A percentile compares a stretch with the other conserved stretches of the same genome.
phyloP scores from a whole-genome alignment of 2,113 vertebrate species.

The Lichenostomus cassidix region DNA sequence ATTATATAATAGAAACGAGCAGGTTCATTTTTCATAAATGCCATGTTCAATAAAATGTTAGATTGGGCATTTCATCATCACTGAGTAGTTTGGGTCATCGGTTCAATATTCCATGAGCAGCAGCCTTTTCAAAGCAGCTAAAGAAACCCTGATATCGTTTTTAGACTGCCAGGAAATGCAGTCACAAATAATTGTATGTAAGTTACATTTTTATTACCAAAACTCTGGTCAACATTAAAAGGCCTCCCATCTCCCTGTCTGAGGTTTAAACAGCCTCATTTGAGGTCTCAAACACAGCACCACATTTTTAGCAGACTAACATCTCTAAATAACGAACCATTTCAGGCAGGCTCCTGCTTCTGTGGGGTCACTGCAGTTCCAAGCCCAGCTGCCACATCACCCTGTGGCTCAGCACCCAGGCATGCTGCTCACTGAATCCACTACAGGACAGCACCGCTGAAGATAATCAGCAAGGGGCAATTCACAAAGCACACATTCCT shows the following conservation, averaged over 20 bases:
- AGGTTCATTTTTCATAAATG: slow-evolving; percentile 74
- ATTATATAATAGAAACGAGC: slow-evolving; percentile 70
- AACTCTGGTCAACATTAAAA: slow-evolving; percentile 21
- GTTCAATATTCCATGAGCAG: slow-evolving; percentile 65
- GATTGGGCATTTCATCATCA: slow-evolving; percentile 70
- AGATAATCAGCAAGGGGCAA: neutral
- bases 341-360: neutral
- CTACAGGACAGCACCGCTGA: neutral
- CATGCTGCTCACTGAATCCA: neutral
- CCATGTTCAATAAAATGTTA: slow-evolving; percentile 67
- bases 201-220: slow-evolving; percentile 29
- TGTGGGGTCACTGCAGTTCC: neutral
- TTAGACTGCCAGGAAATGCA: slow-evolving; percentile 27
- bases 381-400: neutral
- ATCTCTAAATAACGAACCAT: neutral
- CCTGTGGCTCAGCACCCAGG: neutral
- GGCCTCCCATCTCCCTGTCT: neutral
- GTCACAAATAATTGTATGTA: slow-evolving; percentile 20
- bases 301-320: neutral
- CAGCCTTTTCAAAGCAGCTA: slow-evolving; percentile 16
- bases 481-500: neutral
- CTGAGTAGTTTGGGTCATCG: slow-evolving; percentile 52
- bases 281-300: neutral
- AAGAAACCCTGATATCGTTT: slow-evolving; percentile 41
- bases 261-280: neutral